phyloP scores from a whole-genome alignment of 2,113 vertebrate genomes.

The Coryphaenoides rupestris region DNA sequence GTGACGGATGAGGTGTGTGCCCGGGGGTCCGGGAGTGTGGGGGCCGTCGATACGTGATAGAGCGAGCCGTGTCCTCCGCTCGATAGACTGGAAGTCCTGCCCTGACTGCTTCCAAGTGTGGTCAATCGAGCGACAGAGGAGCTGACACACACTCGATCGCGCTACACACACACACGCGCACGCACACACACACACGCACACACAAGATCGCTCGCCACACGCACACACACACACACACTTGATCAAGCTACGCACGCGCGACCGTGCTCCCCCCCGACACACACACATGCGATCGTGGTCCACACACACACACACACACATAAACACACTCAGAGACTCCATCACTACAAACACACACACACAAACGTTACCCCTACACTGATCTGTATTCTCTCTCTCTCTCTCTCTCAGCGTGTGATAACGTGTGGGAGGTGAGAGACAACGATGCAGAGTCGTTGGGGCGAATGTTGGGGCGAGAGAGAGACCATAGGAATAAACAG shows the following conservation, averaged over 20 bases:
- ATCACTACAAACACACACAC: no score
- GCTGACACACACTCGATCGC: constrained; percentile 57
- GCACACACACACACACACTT: constrained; percentile 39
- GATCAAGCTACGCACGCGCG: constrained; percentile 35
- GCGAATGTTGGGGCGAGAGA: constrained; percentile 22
- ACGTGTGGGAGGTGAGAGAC: constrained; percentile 31
- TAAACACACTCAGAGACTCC: no score
- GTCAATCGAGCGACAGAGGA: constrained; percentile 64
- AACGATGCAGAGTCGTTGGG: constrained; percentile 34
- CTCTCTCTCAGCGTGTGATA: constrained; percentile 10
- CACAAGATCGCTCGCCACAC: constrained; percentile 43
- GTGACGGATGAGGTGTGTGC: constrained; percentile 38
- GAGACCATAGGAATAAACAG: constrained; percentile 16
- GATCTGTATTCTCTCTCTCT: neutral
- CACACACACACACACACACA: neutral
- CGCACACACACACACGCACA: constrained; percentile 15
- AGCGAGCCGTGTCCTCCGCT: constrained; percentile 50
- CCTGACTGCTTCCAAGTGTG: constrained; percentile 61
- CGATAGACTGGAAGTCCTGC: constrained; percentile 67
- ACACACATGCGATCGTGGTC: constrained; percentile 53
- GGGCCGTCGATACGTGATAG: constrained; percentile 67
- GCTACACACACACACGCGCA: constrained; percentile 7
- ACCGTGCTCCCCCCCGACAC: no score
- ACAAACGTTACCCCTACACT: neutral
- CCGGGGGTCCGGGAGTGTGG: constrained; percentile 42